A percentile compares a stretch with the other conserved stretches of the same genome.
Evolutionary conservation across 2,113 vertebrate species (phyloP).

Genomic region (Odocoileus hemionus): DNA sequence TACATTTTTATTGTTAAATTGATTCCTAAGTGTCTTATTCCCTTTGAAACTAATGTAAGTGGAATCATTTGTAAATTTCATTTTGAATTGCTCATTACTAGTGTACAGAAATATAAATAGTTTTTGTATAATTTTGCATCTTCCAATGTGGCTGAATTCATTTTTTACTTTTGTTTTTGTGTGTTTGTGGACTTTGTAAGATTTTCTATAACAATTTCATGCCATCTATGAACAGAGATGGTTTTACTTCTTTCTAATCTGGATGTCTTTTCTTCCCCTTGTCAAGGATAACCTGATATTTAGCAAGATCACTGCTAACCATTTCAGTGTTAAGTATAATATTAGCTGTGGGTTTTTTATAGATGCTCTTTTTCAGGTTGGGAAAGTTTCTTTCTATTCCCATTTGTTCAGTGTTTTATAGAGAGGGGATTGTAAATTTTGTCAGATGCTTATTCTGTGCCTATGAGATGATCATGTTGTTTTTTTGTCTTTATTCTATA

Average conservation of each 20-base stretch:
- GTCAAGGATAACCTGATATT: background rate
- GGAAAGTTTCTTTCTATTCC: background rate
- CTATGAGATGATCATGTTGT: background rate
- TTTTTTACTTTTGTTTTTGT: background rate
- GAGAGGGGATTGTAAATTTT: background rate
- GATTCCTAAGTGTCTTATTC: background rate
- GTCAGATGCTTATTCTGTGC: background rate
- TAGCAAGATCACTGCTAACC: background rate
- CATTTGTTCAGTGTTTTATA: background rate
- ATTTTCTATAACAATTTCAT: background rate
- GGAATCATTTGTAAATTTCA: background rate
- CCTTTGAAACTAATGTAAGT: background rate
- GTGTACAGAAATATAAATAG: background rate
- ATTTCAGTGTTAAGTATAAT: background rate
- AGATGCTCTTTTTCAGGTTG: background rate
- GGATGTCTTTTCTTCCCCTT: background rate
- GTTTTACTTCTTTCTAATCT: background rate
- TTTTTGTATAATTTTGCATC: background rate
- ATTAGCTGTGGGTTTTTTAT: background rate
- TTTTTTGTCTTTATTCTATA: background rate
- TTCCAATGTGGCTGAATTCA: background rate
- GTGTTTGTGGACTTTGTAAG: background rate
- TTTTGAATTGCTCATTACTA: background rate
- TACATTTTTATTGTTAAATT: background rate
- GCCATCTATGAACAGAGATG: background rate